Conservation (phyloP, 2,888 invertebrate genomes). For the Thecophora atra region DNA sequence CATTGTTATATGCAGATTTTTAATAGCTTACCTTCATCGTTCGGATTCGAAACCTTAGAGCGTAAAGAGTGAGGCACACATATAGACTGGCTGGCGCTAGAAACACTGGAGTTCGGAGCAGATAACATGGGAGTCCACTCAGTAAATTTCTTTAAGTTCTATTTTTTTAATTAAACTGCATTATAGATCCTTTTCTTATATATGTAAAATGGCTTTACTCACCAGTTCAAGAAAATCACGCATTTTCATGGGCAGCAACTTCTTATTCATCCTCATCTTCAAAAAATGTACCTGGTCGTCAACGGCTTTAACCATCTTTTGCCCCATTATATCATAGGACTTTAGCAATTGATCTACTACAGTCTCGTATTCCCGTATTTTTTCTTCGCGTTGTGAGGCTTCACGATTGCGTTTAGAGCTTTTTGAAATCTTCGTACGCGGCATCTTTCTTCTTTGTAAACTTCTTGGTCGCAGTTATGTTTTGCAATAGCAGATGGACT, state of each 20-base stretch:
- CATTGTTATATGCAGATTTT: not conserved
- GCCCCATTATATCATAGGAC: slow-evolving; percentile 51
- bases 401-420: slow-evolving; percentile 63
- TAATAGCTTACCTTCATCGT: slow-evolving; percentile 52
- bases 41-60: slow-evolving; percentile 45
- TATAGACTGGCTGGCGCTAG: slow-evolving; percentile 48
- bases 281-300: slow-evolving; percentile 48
- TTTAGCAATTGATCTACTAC: slow-evolving; percentile 53
- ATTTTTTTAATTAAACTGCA: not conserved
- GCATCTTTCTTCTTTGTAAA: slow-evolving; percentile 51
- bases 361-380: slow-evolving; percentile 58
- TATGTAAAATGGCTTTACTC: slow-evolving; percentile 2
- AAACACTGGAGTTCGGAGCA: slow-evolving; percentile 28
- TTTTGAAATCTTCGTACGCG: slow-evolving; percentile 64
- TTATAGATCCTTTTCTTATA: not conserved
- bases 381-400: slow-evolving; percentile 61
- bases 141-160: slow-evolving; percentile 45
- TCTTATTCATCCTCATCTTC: slow-evolving; percentile 46
- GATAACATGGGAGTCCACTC: slow-evolving; percentile 40
- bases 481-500: no score
- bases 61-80: slow-evolving; percentile 40
- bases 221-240: slow-evolving; percentile 56
- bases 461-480: no score
- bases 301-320: slow-evolving; percentile 43
- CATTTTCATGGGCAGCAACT: slow-evolving; percentile 57